These are phyloP conservation scores for Callipepla squamata DNA, from an alignment of 2,113 vertebrate genomes.

Conservation along the genomic window DNA sequence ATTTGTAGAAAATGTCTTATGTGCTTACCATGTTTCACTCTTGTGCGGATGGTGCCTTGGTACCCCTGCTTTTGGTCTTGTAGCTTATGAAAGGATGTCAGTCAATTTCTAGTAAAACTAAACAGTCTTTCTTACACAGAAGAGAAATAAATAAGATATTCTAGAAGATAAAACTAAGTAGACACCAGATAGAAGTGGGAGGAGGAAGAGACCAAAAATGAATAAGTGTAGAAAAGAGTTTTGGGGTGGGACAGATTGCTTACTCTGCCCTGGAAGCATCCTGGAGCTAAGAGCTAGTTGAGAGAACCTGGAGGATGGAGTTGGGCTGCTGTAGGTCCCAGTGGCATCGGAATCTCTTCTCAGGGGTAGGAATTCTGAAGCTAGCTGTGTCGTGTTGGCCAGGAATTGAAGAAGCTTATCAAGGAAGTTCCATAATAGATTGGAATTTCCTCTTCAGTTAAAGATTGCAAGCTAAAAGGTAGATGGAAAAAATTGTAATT, in stretches of 20 bases:
- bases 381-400: background rate
- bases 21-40: background rate
- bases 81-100: background rate
- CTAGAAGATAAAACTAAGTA: background rate
- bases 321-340: background rate
- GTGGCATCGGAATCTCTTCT: background rate
- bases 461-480: background rate
- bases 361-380: background rate
- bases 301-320: background rate
- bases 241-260: background rate
- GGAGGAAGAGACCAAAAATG: background rate
- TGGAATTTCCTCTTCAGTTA: background rate
- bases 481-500: background rate
- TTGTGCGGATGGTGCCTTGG: background rate
- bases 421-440: background rate
- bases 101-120: background rate
- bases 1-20: background rate
- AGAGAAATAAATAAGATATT: background rate
- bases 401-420: background rate
- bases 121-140: background rate
- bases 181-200: background rate
- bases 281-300: background rate
- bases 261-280: background rate
- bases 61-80: background rate
- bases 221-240: background rate